Percentiles rank a stretch among this genome's conserved stretches.
These are phyloP conservation scores for Rhopilema esculentum DNA, from an alignment of 30 jellyfish, hydroid and myxozoan species.

Conservation along the genomic window DNA sequence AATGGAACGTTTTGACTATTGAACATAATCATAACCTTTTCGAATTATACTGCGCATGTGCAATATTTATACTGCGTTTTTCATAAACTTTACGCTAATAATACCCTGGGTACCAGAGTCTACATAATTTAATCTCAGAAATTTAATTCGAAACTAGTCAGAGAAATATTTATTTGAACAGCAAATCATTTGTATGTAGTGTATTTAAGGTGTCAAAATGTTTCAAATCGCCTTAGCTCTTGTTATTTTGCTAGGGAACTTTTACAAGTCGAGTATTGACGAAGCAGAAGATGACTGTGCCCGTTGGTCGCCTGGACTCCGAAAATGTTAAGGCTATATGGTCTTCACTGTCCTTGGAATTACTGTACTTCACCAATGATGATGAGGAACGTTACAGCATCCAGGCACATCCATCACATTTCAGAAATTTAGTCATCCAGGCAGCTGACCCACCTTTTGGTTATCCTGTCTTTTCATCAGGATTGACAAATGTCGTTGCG, in stretches of 20 bases:
- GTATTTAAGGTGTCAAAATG: background rate
- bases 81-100: no score
- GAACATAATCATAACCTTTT: no score
- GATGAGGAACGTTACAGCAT: constrained; percentile 97
- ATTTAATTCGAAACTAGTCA: no score
- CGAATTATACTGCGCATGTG: no score
- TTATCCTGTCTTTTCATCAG: constrained; percentile 87
- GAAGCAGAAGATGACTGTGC: constrained; percentile 69
- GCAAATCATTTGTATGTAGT: no score
- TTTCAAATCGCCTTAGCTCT: background rate
- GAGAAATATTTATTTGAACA: no score
- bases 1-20: no score
- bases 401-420: constrained; percentile 85
- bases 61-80: no score
- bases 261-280: constrained; percentile 84
- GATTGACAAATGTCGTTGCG: constrained; percentile 60
- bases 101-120: no score
- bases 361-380: constrained; percentile 84
- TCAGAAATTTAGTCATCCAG: constrained; percentile 77
- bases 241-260: constrained; percentile 63
- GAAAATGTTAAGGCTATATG: constrained; percentile 77
- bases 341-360: constrained; percentile 84
- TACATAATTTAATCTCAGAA: no score
- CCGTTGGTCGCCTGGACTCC: constrained; percentile 72
- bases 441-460: constrained; percentile 98